A percentile compares a stretch with the other conserved stretches of the same genome.
Evolutionary conservation across 2,888 invertebrate species (phyloP).

Genomic region (Sphaerophoria taeniata): DNA sequence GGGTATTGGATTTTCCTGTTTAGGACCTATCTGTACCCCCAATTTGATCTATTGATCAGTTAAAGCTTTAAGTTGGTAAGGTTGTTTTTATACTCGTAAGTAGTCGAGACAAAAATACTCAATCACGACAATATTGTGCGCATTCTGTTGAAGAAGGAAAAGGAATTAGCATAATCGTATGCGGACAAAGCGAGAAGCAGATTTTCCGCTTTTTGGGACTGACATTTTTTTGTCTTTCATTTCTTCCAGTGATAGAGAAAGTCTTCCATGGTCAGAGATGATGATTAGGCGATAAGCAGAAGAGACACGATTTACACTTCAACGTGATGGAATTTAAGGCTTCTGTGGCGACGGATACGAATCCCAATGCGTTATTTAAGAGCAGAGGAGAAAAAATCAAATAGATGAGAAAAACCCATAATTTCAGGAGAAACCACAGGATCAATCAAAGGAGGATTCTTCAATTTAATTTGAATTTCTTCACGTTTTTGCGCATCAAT

Average conservation of each 20-base stretch:
- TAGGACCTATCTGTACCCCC: constrained; percentile 43
- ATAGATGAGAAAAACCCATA: constrained; percentile 46
- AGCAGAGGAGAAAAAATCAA: constrained; percentile 46
- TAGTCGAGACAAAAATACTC: constrained; percentile 58
- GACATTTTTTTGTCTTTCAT: constrained; percentile 9
- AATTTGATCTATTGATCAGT: constrained; percentile 72
- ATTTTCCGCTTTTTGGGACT: constrained; percentile 63
- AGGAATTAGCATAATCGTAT: constrained; percentile 64
- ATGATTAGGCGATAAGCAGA: constrained; percentile 63
- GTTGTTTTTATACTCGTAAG: not conserved
- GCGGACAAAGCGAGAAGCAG: constrained; percentile 51
- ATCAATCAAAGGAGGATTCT: constrained; percentile 52
- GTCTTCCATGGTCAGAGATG: constrained; percentile 42
- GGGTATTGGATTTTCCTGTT: constrained; percentile 27
- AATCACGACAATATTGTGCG: constrained; percentile 75
- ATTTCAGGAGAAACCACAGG: constrained; percentile 33
- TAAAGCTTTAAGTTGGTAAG: constrained; percentile 25
- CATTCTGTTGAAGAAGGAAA: constrained; percentile 25
- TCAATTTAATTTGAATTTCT: constrained; percentile 70
- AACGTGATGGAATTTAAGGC: constrained; percentile 44
- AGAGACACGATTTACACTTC: constrained; percentile 45
- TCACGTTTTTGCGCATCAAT: constrained; percentile 48
- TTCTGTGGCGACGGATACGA: not conserved
- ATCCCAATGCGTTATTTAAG: constrained; percentile 13
- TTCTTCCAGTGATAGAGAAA: constrained; percentile 51